Evolutionary conservation across 2,113 vertebrate genomes (phyloP).

Genomic region (Nipponia nippon): DNA sequence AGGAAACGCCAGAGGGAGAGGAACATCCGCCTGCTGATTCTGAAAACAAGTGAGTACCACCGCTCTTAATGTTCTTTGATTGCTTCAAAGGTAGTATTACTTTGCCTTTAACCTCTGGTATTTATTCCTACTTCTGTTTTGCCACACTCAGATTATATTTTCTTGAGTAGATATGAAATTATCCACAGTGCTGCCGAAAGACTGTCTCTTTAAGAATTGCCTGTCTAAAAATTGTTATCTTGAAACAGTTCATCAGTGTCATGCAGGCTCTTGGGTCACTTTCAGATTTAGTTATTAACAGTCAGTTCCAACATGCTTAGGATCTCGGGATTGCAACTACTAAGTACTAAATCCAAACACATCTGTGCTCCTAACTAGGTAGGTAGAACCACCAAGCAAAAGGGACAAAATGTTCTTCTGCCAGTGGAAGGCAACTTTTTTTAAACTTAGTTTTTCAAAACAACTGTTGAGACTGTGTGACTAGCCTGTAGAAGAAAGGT

Average conservation of each 20-base stretch:
- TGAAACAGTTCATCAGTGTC: background rate
- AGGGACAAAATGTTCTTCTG: background rate
- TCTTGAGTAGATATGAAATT: background rate
- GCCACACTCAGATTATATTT: accelerated
- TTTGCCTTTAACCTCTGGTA: background rate
- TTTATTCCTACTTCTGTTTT: background rate
- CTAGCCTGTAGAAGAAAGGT: background rate
- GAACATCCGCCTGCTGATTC: conserved; percentile 94
- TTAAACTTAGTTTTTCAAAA: background rate
- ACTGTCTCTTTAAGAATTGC: background rate
- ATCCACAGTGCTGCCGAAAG: background rate
- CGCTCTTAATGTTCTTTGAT: accelerated
- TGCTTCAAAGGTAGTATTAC: background rate
- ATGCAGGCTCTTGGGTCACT: background rate
- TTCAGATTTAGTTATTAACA: background rate
- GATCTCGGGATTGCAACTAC: accelerated
- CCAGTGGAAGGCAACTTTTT: background rate
- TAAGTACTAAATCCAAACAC: background rate
- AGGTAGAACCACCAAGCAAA: background rate
- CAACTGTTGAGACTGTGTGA: background rate
- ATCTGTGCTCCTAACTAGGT: background rate
- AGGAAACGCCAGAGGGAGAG: conserved; percentile 94
- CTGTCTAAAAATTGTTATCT: accelerated
- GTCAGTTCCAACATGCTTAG: background rate
- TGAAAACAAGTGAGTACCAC: conserved; percentile 91